Percentiles rank a stretch among this genome's conserved stretches.
Conservation (phyloP, 2,113 vertebrate species). For the Ptilorrhoa leucosticta region DNA sequence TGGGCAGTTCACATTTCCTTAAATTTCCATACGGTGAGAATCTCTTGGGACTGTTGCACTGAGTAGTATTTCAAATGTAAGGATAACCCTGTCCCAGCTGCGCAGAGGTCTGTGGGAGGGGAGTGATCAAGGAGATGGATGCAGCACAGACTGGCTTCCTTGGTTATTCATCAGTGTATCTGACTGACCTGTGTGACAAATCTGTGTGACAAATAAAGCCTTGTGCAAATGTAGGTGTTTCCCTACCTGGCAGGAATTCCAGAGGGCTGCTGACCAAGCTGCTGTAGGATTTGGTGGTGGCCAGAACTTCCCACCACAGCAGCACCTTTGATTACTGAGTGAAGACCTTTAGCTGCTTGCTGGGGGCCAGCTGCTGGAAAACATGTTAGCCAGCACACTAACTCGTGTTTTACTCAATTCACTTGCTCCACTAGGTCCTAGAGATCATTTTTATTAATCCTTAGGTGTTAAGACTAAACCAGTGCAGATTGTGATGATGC, state of each 20-base stretch:
- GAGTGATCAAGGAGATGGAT: not conserved
- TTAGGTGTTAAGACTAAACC: not conserved
- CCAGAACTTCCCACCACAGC: not conserved
- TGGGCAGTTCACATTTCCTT: conserved; percentile 11
- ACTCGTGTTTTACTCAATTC: not conserved
- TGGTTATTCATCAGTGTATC: not conserved
- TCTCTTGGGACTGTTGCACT: not conserved
- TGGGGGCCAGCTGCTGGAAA: not conserved
- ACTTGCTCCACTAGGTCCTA: not conserved
- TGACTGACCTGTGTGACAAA: not conserved
- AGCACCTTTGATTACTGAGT: not conserved
- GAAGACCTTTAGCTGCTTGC: not conserved
- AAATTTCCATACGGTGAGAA: not conserved
- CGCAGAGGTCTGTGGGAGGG: not conserved
- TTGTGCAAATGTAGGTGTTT: not conserved
- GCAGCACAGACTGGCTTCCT: not conserved
- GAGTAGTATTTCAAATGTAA: not conserved
- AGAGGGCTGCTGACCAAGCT: not conserved
- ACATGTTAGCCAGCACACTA: not conserved
- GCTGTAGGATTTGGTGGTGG: not conserved
- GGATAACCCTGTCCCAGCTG: not conserved
- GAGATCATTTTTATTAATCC: not conserved
- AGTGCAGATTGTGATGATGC: not conserved
- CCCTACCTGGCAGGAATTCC: not conserved
- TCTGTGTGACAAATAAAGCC: not conserved